Conservation (phyloP, 1,140 invertebrate genomes). For the Globodera rostochiensis region DNA sequence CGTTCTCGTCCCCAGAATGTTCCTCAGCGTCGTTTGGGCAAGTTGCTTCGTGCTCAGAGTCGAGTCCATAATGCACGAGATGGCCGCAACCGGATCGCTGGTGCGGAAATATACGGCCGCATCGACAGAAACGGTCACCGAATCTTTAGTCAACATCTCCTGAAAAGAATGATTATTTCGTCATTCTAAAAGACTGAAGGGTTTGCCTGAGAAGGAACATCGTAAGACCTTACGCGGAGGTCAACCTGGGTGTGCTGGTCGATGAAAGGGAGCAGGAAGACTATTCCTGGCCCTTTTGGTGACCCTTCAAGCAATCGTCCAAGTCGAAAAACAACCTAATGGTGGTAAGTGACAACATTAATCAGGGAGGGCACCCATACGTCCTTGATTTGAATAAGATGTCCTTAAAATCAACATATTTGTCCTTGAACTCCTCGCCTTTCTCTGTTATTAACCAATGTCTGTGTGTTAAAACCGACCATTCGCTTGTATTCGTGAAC, state of each 20-base stretch:
- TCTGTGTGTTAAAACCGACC: conserved; percentile 40
- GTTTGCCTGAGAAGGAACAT: conserved; percentile 90
- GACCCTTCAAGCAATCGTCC: conserved; percentile 37
- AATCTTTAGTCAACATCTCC: conserved; percentile 88
- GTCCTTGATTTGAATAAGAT: no score
- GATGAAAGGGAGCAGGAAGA: conserved; percentile 85
- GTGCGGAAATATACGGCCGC: conserved; percentile 57
- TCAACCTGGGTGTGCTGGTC: conserved; percentile 86
- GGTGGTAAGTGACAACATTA: background rate
- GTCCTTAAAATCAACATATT: no score
- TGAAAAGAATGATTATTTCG: conserved; percentile 71
- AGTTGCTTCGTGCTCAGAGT: conserved; percentile 52
- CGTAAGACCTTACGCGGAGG: conserved; percentile 76
- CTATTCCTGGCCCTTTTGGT: conserved; percentile 71
- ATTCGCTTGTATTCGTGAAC: conserved; percentile 61
- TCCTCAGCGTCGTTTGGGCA: conserved; percentile 72
- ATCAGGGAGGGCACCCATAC: background rate
- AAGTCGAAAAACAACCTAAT: conserved; percentile 59
- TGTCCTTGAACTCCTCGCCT: no score
- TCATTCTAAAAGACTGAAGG: conserved; percentile 17
- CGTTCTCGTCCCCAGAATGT: conserved; percentile 88
- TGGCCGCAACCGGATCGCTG: conserved; percentile 58
- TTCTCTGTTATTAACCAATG: no score
- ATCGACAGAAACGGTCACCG: conserved; percentile 75
- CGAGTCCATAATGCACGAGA: conserved; percentile 48